phyloP scores from a whole-genome alignment of 2,113 vertebrate genomes.

The Actenoides hombroni region DNA sequence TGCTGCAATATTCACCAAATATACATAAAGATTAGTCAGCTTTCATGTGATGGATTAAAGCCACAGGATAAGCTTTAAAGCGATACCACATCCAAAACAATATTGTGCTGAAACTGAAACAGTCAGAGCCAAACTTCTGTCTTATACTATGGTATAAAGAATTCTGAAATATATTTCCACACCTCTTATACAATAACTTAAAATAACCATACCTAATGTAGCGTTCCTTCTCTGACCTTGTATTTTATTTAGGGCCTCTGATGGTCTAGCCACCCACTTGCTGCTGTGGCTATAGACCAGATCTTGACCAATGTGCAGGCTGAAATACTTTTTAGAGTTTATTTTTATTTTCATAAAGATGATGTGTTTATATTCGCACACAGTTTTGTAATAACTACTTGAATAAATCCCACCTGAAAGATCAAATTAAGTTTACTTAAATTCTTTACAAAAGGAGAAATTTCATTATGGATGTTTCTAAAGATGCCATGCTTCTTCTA shows the following conservation, averaged over 20 bases:
- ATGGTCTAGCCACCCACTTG: neutral
- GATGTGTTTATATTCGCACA: neutral
- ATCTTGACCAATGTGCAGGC: neutral
- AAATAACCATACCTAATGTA: neutral
- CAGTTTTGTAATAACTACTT: neutral
- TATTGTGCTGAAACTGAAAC: neutral
- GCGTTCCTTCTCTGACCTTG: neutral
- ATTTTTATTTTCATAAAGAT: neutral
- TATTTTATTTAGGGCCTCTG: neutral
- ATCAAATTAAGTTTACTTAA: neutral
- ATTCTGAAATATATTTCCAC: neutral
- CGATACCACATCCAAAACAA: neutral
- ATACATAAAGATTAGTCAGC: constrained; percentile 34
- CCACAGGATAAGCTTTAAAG: neutral
- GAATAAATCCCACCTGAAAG: neutral
- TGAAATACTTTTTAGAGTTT: neutral
- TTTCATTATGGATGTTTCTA: neutral
- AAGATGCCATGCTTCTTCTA: neutral
- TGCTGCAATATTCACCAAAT: constrained; percentile 21
- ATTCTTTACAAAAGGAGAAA: neutral
- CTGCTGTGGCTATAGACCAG: neutral
- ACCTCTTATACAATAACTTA: neutral
- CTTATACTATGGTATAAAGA: neutral
- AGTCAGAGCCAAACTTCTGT: neutral
- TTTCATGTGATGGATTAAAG: neutral